phyloP scores from a whole-genome alignment of 2,113 vertebrate genomes.

The Chelonoidis abingdonii region DNA sequence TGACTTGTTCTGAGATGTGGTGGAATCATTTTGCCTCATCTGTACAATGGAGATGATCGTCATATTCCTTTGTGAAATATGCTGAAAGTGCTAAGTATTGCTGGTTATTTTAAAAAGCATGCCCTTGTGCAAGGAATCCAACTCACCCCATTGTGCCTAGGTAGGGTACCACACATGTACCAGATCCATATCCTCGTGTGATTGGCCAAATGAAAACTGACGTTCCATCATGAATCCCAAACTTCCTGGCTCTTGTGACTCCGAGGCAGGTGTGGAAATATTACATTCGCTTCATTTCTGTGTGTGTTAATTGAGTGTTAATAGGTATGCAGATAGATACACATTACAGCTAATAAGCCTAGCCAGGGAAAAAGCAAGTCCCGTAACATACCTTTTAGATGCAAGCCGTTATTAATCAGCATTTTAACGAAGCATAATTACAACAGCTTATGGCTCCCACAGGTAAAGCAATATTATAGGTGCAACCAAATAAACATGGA shows the following conservation, averaged over 20 bases:
- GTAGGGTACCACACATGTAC: not conserved
- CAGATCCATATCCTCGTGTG: not conserved
- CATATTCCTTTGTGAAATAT: not conserved
- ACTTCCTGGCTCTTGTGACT: not conserved
- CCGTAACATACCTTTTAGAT: slow-evolving; percentile 63
- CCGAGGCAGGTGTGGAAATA: slow-evolving; percentile 42
- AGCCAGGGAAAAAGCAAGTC: slow-evolving; percentile 62
- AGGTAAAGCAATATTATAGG: slow-evolving; percentile 80
- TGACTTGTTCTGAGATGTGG: not conserved
- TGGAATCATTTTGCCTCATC: not conserved
- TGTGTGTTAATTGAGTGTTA: slow-evolving; percentile 67
- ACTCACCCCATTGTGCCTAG: not conserved
- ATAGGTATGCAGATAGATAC: slow-evolving; percentile 71
- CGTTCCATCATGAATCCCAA: not conserved
- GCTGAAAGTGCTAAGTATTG: not conserved
- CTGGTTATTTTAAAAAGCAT: not conserved
- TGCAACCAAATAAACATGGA: slow-evolving; percentile 75
- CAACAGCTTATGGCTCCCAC: slow-evolving; percentile 76
- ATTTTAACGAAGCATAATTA: slow-evolving; percentile 83
- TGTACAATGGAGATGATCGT: not conserved
- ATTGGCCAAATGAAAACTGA: not conserved
- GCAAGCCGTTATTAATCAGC: slow-evolving; percentile 79
- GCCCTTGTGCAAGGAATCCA: not conserved
- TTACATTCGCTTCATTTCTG: slow-evolving; percentile 45
- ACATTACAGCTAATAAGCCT: slow-evolving; percentile 70